Base-by-base conservation (phyloP, 2,113 vertebrate genomes). In the Phoenicopterus ruber region DNA sequence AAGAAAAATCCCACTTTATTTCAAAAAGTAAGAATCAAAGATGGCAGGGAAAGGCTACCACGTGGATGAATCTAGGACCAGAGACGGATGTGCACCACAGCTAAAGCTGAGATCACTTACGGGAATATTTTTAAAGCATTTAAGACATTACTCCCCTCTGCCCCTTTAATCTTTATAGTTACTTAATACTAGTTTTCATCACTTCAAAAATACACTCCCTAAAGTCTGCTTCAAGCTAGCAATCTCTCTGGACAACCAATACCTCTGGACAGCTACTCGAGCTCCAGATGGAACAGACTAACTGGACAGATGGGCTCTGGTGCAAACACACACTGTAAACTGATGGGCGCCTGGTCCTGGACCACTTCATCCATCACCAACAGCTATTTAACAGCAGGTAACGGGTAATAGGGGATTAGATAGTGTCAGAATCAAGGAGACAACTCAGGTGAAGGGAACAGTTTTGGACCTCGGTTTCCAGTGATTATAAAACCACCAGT, bases 51-150 rank as follows among this genome's bases (percentile, higher is more conserved):
- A 84, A 63, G n/a, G 25, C 63, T 52, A 38, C 7, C 42, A 62
- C 0, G 1, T 11, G 22, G 42, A 63, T 70, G 50, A 74, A 85
- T 82, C 65, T 55, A 63, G 57, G 74, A 87, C n/a, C 26, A 34
- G 22, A 55, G 47, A 57, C 29, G 0, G 0, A 83, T 0, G 0
- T n/a, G 66, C 32, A 69, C 44, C 72, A 78, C 31, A 74, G 26
- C 32, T 71, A 82, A 70, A 91, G 46, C 55, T 65, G 54, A 76
- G 49, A 52, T 84, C 11, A 36, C 22, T 62, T 46, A n/a, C 0
- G 5, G 42, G 25, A 70, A 40, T 86, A 71, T 71, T 92, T 95
- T 86, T 20, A 82, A 92, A 50, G 50, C 24, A 47, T 70, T 58
- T 40, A 61, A 82, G 66, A 28, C 21, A 22, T 44, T 62, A 29